Evolutionary conservation across 2,113 vertebrate genomes (phyloP).

Genomic region (Rafetus swinhoei): DNA sequence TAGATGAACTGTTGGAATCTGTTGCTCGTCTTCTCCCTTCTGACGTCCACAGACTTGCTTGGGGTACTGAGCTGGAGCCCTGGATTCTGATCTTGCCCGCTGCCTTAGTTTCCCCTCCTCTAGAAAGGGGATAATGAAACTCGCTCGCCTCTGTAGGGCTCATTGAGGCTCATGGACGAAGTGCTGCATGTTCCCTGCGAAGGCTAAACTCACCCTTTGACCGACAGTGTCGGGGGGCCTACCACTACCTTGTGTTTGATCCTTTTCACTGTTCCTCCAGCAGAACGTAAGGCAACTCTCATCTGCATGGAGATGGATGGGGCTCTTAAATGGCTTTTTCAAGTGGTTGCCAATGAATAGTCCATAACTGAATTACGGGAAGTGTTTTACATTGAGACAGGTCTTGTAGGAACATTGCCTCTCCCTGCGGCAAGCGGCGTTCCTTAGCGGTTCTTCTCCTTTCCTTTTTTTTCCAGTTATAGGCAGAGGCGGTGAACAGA

Average conservation of each 20-base stretch:
- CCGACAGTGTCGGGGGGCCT: neutral
- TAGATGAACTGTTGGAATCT: neutral
- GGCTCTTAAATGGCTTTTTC: neutral
- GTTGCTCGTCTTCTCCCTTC: neutral
- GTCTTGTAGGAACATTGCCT: neutral
- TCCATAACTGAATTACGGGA: neutral
- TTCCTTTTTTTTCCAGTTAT: conserved; percentile 81
- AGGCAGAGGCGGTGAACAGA: conserved; percentile 93
- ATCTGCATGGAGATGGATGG: neutral
- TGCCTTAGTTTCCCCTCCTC: neutral
- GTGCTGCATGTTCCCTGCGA: neutral
- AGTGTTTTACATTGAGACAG: neutral
- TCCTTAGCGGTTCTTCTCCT: neutral
- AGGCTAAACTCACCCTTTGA: neutral
- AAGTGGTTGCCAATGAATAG: neutral
- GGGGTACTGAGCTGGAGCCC: neutral
- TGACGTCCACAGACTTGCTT: neutral
- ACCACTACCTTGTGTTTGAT: neutral
- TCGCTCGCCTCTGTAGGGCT: neutral
- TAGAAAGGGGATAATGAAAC: neutral
- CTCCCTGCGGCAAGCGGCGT: neutral
- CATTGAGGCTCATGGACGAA: neutral
- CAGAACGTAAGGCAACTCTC: neutral
- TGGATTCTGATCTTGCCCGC: neutral
- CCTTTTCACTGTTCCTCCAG: neutral